A percentile compares a stretch with the other conserved stretches of the same genome.
Evolutionary conservation across 2,888 invertebrate species (phyloP).

Genomic region (Gymnocheta viridis): DNA sequence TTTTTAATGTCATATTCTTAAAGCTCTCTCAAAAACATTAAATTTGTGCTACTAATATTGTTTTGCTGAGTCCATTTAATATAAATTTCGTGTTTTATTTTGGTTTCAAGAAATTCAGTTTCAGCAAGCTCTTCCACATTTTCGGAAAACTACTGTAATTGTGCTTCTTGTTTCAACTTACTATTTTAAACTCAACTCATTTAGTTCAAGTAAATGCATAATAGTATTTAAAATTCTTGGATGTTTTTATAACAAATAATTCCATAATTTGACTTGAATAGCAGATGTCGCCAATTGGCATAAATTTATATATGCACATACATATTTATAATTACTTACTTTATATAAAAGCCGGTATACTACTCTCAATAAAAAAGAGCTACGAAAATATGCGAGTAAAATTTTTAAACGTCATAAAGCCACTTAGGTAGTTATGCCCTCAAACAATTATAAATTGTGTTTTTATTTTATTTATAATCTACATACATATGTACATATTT

Average conservation of each 20-base stretch:
- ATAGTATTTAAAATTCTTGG: neutral
- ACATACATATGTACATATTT: neutral
- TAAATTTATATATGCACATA: neutral
- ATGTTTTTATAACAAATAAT: neutral
- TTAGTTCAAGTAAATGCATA: neutral
- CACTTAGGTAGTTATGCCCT: neutral
- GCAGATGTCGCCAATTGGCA: neutral
- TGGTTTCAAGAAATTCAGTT: too few species aligned
- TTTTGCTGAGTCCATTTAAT: too few species aligned
- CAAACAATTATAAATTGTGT: neutral
- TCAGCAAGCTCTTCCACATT: too few species aligned
- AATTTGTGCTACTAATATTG: too few species aligned
- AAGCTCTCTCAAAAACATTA: too few species aligned
- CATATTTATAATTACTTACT: neutral
- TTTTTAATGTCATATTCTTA: too few species aligned
- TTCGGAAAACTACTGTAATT: too few species aligned
- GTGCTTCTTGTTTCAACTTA: too few species aligned
- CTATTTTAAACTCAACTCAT: neutral
- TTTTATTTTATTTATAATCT: neutral
- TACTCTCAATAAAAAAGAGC: neutral
- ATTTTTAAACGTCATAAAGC: neutral
- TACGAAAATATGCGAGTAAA: neutral
- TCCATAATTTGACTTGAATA: neutral
- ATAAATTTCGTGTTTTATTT: too few species aligned
- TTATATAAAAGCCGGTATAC: neutral